Base-by-base conservation (phyloP, 2,888 invertebrate species). In the Sphecodes monilicornis region DNA sequence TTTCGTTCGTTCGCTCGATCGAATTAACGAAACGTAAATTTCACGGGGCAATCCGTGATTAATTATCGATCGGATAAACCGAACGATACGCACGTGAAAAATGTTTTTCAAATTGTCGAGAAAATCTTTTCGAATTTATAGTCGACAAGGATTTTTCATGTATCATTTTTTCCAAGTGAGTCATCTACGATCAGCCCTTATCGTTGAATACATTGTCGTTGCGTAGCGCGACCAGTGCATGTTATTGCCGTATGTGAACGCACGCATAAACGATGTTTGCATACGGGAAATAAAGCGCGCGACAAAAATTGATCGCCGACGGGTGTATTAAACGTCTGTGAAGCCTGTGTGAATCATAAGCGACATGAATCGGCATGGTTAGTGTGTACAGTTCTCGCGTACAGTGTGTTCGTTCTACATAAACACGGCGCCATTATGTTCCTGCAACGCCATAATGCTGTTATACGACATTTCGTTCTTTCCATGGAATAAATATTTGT, bases 361-460 rank as follows among this genome's bases (percentile, higher is more conserved):
- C 41, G 26, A 78, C 54, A 22, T 39, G 69, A 39, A 36, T 73
- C 16, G 50, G 57, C n/a, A 43, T 80, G 22, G n/a, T 64, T 72
- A 76, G 80, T 72, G 69, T 26, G 22, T 66, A 73, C 71, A 60
- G 72, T 85, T 72, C 64, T 76, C 70, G 32, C 64, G 54, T 54
- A 54, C 54, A 60, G 77, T 68, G 82, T 36, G 80, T 29, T 78
- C 75, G 54, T 78, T 71, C 78, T 86, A 87, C 85, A 74, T 88
- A 90, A 90, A 90, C 89, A 86, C 85, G 84, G 70, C 86, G 90
- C 89, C 90, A 89, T 90, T 87, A 90, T 90, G 86, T 76, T 88
- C 83, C 71, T 71, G 78, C 80, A 88, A 89, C 88, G 90, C 89
- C 90, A 90, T 90, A 86, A 88, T 84, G 86, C 88, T 88, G 85